Evolutionary conservation across 1,140 invertebrate species (phyloP), one percentile per base, ranked within the genome.

Genomic region (Procambarus clarkii): DNA sequence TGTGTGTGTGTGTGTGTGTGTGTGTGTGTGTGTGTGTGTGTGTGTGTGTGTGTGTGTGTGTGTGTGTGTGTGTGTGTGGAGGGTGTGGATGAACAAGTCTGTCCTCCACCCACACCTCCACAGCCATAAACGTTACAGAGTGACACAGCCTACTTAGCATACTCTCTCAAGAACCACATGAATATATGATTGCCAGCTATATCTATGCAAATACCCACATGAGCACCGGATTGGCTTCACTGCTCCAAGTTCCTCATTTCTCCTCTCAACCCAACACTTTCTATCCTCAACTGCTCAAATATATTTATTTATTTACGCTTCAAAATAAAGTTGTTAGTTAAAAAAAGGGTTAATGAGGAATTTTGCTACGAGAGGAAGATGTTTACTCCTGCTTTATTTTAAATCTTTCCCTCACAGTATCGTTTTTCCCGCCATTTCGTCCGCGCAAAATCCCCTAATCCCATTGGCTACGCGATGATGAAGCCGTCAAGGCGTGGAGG

Each of bases 401-500:
- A 79, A 89, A 83, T 82, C 87, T 79, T 82, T 83, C 45, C 78
- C 24, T 71, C 58, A 44, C 58, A 44, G 44, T 60, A 48, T 88
- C 86, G 86, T 69, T 89, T 82, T 82, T 89, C 84, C 87, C 87
- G 87, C 87, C 87, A 89, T 79, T 82, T 82, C 87, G 60, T 50
- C 44, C 60, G 79, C 79, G 79, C 79, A 71, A 82, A 89, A 82
- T 82, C 79, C 87, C 21, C 21, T 88, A 90, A 90, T 90, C 88
- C 88, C 64, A 90, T 90, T 90, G 88, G 88, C 80, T 77, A 90
- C 88, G 88, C 88, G 64, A 90, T 90, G 88, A 90, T 90, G 88
- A 90, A 90, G 88, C 88, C 88, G 88, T 90, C 88, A 90, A 83
- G 88, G 81, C 80, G 50, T 54, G 46, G 8, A 34, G 34, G 50